Evolutionary conservation across 2,113 vertebrate species (phyloP), one percentile per base, ranked within the genome.

Genomic region (Aythya baeri): DNA sequence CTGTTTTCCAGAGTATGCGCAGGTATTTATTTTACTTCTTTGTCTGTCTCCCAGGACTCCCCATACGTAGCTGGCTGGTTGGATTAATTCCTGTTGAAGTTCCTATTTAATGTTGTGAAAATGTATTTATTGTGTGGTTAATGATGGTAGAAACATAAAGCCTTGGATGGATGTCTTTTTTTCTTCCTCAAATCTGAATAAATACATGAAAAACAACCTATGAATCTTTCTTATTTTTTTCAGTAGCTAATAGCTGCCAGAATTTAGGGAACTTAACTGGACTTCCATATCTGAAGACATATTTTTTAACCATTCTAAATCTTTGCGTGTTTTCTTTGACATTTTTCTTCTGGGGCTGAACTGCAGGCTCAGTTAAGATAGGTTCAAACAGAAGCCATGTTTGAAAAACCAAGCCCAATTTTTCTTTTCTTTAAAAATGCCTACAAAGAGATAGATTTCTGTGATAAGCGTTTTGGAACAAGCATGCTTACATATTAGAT

Each of bases 181-280:
- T 70, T 21, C 29, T 83, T 88, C 61, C n/a, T n/a, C 71, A 78
- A 72, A 88, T 90, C 57, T 84, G 90, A 90, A 87, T 65, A 96
- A 95, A 91, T 68, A 36, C 13, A 58, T 79, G 21, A 65, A 90
- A 88, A 84, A 76, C 31, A 81, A 70, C 70, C 17, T 78, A 14
- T 66, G 80, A 65, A 73, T 63, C 59, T 89, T 77, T 31, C 57
- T 83, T 86, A 49, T 72, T 93, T 32, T 83, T 83, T 52, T 49
- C 34, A 41, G 10, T 68, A 55, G 46, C 16, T 81, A 74, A 72
- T 52, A 83, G 43, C 1, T 26, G 52, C 38, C 63, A 34, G 13
- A 90, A 41, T 14, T 23, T 23, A 27, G 61, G 43, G 52, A 86
- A 58, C 81, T 67, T 91, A 86, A 89, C 36, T 80, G 7, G 38